phyloP scores from a whole-genome alignment of 2,797 vertebrate genomes.

The Buceros bicornis region DNA sequence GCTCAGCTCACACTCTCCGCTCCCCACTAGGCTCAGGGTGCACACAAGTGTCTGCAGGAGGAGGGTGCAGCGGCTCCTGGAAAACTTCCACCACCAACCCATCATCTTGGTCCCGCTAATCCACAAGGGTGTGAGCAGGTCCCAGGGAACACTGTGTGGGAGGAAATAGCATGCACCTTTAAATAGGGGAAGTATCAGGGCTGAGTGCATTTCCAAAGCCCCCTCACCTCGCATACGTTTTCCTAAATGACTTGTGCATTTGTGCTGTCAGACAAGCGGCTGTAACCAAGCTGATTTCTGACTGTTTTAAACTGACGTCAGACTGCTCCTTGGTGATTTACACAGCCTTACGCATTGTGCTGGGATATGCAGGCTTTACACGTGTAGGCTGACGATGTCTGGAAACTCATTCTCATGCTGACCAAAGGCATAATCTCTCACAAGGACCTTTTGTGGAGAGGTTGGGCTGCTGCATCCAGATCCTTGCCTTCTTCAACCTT shows the following conservation, averaged over 20 bases:
- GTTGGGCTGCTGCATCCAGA: neutral
- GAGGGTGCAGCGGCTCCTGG: neutral
- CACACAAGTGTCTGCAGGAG: accelerated
- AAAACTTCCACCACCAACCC: neutral
- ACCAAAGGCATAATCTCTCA: neutral
- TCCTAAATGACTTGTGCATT: neutral
- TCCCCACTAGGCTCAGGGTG: neutral
- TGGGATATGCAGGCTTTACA: neutral
- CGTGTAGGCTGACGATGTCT: neutral
- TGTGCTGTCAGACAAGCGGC: neutral
- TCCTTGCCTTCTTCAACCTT: neutral
- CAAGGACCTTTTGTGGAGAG: neutral
- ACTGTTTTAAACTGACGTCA: neutral
- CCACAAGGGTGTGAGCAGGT: neutral
- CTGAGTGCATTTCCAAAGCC: neutral
- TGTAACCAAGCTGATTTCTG: neutral
- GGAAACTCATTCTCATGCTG: neutral
- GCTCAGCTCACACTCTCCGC: accelerated
- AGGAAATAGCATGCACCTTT: neutral
- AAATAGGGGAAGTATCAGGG: accelerated
- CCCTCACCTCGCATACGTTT: neutral
- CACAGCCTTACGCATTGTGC: accelerated
- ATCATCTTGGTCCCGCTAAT: neutral
- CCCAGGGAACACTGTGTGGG: neutral
- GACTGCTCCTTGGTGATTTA: neutral